Percentiles rank a stretch among this genome's conserved stretches.
phyloP scores from a whole-genome alignment of 2,113 vertebrate species.

The Chelonoidis abingdonii region DNA sequence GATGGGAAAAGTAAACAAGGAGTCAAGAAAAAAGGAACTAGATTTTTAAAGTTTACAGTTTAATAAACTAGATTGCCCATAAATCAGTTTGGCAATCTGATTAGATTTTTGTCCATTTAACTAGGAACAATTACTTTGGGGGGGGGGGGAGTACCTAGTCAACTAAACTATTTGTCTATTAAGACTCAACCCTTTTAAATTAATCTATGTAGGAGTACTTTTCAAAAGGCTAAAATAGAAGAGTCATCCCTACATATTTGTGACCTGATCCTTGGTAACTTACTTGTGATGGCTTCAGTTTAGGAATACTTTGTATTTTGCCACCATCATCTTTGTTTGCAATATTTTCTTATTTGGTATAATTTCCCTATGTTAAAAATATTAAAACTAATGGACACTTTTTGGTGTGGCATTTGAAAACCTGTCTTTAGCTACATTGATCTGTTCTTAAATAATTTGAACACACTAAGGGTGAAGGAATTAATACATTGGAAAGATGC shows the following conservation, averaged over 20 bases:
- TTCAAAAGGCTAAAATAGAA: neutral
- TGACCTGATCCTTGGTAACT: no score
- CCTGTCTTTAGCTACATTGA: no score
- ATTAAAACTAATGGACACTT: no score
- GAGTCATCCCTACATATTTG: neutral
- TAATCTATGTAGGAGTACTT: no score
- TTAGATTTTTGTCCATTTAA: neutral
- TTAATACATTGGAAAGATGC: neutral
- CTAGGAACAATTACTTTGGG: neutral
- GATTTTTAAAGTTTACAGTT: neutral
- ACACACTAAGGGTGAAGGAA: no score
- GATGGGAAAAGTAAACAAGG: neutral
- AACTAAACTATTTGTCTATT: neutral
- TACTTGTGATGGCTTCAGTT: no score
- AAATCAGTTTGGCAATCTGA: neutral
- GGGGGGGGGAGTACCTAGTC: neutral
- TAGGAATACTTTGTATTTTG: neutral
- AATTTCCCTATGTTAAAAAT: neutral
- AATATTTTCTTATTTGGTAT: neutral
- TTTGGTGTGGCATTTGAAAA: no score
- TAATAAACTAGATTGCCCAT: neutral
- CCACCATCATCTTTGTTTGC: neutral
- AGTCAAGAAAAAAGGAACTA: neutral
- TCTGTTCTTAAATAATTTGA: no score
- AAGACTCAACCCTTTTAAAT: no score